These are phyloP conservation scores for Dicroscelio sp. DNA, from an alignment of 2,888 invertebrate genomes.

Conservation along the genomic window DNA sequence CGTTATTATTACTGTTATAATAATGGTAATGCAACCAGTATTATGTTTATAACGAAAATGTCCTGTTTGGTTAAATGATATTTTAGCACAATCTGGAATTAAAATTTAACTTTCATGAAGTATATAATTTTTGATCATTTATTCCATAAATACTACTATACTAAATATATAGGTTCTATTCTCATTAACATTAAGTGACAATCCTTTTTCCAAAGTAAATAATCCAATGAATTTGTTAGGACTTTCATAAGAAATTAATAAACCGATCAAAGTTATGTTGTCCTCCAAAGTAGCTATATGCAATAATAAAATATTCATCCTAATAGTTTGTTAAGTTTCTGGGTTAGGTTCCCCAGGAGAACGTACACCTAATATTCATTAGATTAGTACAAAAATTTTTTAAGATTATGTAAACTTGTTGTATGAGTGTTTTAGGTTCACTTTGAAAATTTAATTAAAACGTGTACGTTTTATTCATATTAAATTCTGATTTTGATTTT, in stretches of 20 bases:
- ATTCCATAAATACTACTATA: too few species aligned
- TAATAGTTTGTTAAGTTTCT: constrained; percentile 50
- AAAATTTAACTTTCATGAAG: too few species aligned
- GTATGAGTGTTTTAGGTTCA: constrained; percentile 24
- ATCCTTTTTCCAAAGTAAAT: neutral
- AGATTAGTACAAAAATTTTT: constrained; percentile 51
- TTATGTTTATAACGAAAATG: too few species aligned
- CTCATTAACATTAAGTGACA: too few species aligned
- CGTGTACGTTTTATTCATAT: constrained; percentile 1
- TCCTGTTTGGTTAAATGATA: too few species aligned
- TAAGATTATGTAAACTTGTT: constrained; percentile 13
- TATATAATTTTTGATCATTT: too few species aligned
- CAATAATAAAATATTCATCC: constrained; percentile 53
- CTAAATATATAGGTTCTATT: too few species aligned
- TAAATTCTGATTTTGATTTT: constrained; percentile 39
- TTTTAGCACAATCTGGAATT: too few species aligned
- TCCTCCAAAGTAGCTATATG: constrained; percentile 13
- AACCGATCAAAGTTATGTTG: constrained; percentile 34
- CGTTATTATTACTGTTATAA: too few species aligned
- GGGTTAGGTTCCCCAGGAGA: constrained; percentile 32
- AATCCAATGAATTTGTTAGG: neutral
- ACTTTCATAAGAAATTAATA: constrained; percentile 3
- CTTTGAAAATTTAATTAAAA: constrained; percentile 1
- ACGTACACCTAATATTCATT: constrained; percentile 31
- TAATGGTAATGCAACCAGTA: too few species aligned